Evolutionary conservation across 2,888 invertebrate species (phyloP).

Genomic region (Beris chalybata): DNA sequence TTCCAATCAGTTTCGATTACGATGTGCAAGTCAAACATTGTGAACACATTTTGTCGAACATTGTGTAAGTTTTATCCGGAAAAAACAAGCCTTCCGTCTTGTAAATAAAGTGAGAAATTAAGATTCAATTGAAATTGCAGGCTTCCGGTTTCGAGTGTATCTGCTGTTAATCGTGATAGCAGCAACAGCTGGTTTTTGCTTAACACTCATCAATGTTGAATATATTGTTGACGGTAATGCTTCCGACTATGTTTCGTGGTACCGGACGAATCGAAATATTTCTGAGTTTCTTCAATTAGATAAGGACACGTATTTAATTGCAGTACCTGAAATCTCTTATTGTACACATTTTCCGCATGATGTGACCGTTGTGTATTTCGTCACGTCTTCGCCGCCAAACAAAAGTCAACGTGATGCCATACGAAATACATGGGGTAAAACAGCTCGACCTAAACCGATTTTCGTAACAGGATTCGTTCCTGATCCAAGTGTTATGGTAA

Average conservation of each 20-base stretch:
- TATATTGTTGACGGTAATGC: background rate
- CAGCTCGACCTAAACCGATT: conserved; percentile 56
- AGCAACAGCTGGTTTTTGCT: background rate
- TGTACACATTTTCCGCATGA: background rate
- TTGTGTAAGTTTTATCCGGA: no score
- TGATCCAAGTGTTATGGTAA: conserved; percentile 42
- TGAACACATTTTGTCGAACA: no score
- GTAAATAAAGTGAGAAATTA: no score
- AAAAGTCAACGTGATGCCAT: conserved; percentile 60
- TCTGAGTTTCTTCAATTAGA: conserved; percentile 3
- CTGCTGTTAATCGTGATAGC: background rate
- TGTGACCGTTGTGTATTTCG: conserved; percentile 55
- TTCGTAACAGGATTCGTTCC: conserved; percentile 62
- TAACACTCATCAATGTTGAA: conserved; percentile 1
- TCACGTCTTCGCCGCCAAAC: conserved; percentile 61
- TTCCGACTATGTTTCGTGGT: conserved; percentile 16
- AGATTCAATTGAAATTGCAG: no score
- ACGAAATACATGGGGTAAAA: conserved; percentile 62
- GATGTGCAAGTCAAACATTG: no score
- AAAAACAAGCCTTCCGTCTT: no score
- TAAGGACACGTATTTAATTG: background rate
- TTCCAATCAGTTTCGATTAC: no score
- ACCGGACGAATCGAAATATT: conserved; percentile 22
- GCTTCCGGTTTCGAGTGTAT: background rate
- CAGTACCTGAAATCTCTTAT: background rate